Conservation (phyloP, 2,797 vertebrate species). For the Gymnothorax javanicus region DNA sequence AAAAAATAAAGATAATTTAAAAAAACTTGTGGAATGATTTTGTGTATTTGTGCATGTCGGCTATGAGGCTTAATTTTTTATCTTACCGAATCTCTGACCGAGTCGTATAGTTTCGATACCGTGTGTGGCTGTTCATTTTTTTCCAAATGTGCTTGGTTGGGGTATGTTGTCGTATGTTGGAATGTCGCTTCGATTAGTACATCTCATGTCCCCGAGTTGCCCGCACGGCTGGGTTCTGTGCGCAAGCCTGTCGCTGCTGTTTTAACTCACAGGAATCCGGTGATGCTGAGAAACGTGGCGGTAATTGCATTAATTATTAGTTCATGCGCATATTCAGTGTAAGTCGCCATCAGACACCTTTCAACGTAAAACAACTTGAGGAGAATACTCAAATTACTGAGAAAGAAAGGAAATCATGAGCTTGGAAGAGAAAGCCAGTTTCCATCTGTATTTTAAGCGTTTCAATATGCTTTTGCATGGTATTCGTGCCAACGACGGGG, state of each 20-base stretch:
- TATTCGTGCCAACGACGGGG: conserved; percentile 28
- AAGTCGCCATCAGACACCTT: conserved; percentile 22
- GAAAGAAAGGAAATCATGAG: conserved; percentile 29
- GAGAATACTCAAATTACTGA: conserved; percentile 1
- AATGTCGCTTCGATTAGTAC: conserved; percentile 43
- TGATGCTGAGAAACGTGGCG: conserved; percentile 9
- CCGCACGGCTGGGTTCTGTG: conserved; percentile 33
- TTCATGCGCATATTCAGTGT: neutral
- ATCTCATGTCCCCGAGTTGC: conserved; percentile 28
- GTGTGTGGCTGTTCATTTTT: neutral
- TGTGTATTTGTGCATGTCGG: neutral
- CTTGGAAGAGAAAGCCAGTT: conserved; percentile 24
- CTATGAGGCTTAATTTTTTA: neutral
- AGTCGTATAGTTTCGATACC: neutral
- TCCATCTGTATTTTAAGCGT: conserved; percentile 17
- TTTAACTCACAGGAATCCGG: conserved; percentile 15
- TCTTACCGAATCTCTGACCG: neutral
- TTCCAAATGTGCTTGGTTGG: conserved; percentile 35
- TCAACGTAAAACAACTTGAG: neutral
- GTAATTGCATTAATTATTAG: conserved; percentile 22
- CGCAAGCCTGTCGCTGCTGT: conserved; percentile 2
- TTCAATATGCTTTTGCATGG: conserved; percentile 15
- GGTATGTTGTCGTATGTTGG: conserved; percentile 43
- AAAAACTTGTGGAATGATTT: neutral
- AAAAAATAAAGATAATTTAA: too few relatives aligned